phyloP scores from a whole-genome alignment of 2,113 vertebrate genomes.

The Brachypodius melanocephalos region DNA sequence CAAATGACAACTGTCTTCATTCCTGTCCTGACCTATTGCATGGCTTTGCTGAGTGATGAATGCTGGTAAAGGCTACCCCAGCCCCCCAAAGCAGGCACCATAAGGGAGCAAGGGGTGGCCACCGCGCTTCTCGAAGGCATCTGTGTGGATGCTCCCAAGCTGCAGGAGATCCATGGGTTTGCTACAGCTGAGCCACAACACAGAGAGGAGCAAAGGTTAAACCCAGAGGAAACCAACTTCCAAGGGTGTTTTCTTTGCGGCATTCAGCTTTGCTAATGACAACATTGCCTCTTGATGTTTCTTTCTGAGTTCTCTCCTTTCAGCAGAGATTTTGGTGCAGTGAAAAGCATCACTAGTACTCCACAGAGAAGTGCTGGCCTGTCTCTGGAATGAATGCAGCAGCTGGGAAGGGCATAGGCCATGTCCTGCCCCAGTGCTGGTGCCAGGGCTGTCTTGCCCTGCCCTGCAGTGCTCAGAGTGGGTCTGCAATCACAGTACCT shows the following conservation, averaged over 20 bases:
- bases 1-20: neutral
- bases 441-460: neutral
- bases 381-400: neutral
- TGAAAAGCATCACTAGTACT: neutral
- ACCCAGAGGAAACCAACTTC: neutral
- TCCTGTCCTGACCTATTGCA: slow-evolving; percentile 17
- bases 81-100: neutral
- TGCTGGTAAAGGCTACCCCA: neutral
- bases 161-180: neutral
- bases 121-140: neutral
- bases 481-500: neutral
- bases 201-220: neutral
- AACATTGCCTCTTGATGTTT: neutral
- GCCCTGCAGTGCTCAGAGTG: neutral
- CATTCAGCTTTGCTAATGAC: neutral
- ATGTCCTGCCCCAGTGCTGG: neutral
- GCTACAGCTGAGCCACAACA: neutral
- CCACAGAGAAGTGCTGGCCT: neutral
- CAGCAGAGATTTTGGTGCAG: neutral
- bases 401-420: neutral
- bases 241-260: neutral
- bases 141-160: neutral
- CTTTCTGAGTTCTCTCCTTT: neutral
- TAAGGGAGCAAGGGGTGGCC: neutral
- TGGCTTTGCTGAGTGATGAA: neutral